Evolutionary conservation across 2,888 invertebrate genomes (phyloP).

Genomic region (Anticlea derivata): DNA sequence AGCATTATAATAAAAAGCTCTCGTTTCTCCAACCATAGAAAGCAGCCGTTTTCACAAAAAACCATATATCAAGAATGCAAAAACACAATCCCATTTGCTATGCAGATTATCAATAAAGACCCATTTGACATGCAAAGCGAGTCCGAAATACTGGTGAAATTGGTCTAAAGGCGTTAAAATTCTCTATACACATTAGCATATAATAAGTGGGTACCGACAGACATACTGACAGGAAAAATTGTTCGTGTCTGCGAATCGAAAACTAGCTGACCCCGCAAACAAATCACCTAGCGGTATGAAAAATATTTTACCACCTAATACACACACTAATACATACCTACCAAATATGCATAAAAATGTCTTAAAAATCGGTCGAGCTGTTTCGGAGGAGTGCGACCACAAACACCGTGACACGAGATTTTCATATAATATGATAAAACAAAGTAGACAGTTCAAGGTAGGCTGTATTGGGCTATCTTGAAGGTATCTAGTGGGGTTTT

Average conservation of each 20-base stretch:
- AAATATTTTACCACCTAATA: too few species aligned
- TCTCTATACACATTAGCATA: constrained; percentile 34
- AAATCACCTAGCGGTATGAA: too few species aligned
- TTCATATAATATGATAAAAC: too few species aligned
- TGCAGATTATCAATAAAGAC: constrained; percentile 36
- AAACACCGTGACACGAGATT: too few species aligned
- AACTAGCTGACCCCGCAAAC: too few species aligned
- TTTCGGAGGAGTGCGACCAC: too few species aligned
- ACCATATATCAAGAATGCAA: constrained; percentile 7
- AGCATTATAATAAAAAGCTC: background rate
- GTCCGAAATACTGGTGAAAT: constrained; percentile 20
- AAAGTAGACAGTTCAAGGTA: too few species aligned
- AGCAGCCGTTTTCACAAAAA: background rate
- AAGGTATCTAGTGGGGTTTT: too few species aligned
- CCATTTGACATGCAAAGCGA: constrained; percentile 30
- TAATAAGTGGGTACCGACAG: constrained; percentile 36
- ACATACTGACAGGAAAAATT: constrained; percentile 35
- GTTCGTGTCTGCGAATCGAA: constrained; percentile 22
- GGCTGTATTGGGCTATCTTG: too few species aligned
- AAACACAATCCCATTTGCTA: constrained; percentile 25
- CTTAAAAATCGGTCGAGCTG: too few species aligned
- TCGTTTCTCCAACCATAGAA: background rate
- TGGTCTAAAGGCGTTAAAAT: constrained; percentile 34
- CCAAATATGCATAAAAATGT: too few species aligned
- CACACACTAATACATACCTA: too few species aligned